Evolutionary conservation across 2,888 invertebrate species (phyloP), one percentile per base, ranked within the genome.

Genomic region (Pristionchus fissidentatus): DNA sequence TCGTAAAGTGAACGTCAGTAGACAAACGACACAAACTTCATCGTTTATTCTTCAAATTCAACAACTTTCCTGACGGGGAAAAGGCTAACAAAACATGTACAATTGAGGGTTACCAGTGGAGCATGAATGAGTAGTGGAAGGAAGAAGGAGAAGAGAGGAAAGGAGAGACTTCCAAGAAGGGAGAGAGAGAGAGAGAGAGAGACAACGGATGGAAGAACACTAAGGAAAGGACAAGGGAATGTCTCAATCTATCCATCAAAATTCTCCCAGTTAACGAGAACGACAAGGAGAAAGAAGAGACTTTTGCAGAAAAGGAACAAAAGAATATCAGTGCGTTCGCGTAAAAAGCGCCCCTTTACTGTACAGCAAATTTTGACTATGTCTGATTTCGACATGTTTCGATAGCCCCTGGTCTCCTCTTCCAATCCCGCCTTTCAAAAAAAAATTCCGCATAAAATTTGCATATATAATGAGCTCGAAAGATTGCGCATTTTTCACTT

Each of bases 161-260:
- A 73, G 70, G 29, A 29, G 73, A 43, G 26, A 62, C 62, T 62
- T 62, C 62, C 62, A 43, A 41, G 73, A 73, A 43, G n/a, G 70
- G 38, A 41, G 70, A 70, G 70, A 41, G 35, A 41, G 43, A 73
- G 32, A 38, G 32, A n/a, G 32, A 41, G 73, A 41, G 73, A 41
- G 41, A n/a, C n/a, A 73, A 41, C 41, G 41, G 73, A 43, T 38
- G 43, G 43, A 43, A 73, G 73, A 73, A 43, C 73, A 41, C 3
- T 15, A n/a, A 43, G 29, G 41, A n/a, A 73, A 32, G 57, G 57
- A 57, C 62, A 60, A 32, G 15, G 62, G 3, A 32, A 3, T n/a
- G n/a, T n/a, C 26, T 60, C 60, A 29, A 4, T 35, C 32, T n/a
- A 26, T 57, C 57, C 19, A 26, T 26, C 29, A 13, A n/a, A n/a